Conservation (phyloP, 2,797 vertebrate species). For the Sebastes wilsoni region DNA sequence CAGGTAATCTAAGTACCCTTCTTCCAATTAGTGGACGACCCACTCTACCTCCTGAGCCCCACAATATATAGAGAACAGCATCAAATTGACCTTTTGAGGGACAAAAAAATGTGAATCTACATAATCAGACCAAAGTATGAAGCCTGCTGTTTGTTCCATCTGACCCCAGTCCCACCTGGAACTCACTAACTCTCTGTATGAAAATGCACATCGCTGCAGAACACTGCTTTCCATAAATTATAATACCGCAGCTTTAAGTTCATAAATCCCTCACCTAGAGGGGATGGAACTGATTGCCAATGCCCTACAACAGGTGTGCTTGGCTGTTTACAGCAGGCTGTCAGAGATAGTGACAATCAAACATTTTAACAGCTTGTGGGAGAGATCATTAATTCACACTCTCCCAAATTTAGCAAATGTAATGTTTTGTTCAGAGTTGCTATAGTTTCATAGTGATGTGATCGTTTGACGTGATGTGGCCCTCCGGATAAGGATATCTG, state of each 20-base stretch:
- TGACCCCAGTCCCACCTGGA: not conserved
- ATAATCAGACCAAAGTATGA: too few relatives aligned
- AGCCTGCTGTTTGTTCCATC: not conserved
- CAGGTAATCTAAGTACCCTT: too few relatives aligned
- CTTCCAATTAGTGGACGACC: too few relatives aligned
- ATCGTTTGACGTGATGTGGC: too few relatives aligned
- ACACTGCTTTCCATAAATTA: constrained; percentile 1
- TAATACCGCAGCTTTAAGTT: constrained; percentile 7
- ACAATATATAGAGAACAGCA: not conserved
- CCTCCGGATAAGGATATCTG: too few relatives aligned
- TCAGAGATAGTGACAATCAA: constrained; percentile 28
- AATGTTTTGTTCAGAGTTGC: too few relatives aligned
- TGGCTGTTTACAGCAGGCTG: constrained; percentile 17
- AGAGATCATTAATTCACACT: constrained; percentile 3
- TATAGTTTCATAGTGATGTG: not conserved
- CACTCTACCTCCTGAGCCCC: not conserved
- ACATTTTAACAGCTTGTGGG: constrained; percentile 21
- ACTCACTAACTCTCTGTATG: not conserved
- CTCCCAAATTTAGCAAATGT: not conserved
- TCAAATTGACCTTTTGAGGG: not conserved
- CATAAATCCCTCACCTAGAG: constrained; percentile 25
- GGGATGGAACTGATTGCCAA: constrained; percentile 23
- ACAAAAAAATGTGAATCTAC: not conserved
- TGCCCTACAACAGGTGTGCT: constrained; percentile 26
- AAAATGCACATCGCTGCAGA: not conserved